Evolutionary conservation across 2,113 vertebrate genomes (phyloP).

Genomic region (Tragelaphus imberbis): DNA sequence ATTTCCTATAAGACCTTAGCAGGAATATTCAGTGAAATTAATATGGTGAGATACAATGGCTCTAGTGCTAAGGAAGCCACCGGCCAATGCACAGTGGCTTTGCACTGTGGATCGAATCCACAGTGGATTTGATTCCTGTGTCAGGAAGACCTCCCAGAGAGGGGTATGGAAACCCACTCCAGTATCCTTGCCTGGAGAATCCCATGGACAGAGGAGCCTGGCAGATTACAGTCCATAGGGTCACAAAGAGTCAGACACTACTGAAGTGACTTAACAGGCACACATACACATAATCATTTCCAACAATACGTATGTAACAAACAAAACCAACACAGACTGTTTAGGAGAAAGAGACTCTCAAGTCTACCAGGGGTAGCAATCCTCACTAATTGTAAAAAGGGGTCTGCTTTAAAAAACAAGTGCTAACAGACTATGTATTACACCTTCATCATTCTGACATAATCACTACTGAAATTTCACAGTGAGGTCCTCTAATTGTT

Average conservation of each 20-base stretch:
- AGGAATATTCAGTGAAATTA: background rate
- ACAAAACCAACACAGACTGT: background rate
- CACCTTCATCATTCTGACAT: background rate
- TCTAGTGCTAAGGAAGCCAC: background rate
- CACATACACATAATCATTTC: background rate
- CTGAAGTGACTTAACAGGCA: background rate
- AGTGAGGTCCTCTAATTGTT: background rate
- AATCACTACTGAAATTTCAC: background rate
- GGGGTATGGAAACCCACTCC: background rate
- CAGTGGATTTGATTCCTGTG: background rate
- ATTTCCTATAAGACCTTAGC: background rate
- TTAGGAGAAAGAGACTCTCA: accelerated
- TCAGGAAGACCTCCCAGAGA: background rate
- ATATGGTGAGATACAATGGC: accelerated
- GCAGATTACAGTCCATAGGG: background rate
- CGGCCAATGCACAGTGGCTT: background rate
- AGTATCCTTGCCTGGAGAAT: background rate
- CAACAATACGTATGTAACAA: background rate
- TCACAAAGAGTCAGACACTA: background rate
- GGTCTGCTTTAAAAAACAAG: background rate
- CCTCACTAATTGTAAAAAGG: background rate
- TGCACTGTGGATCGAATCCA: no score
- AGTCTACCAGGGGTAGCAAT: no score
- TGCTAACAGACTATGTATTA: background rate
- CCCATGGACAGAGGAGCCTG: background rate